Percentiles rank a stretch among this genome's conserved stretches.
Evolutionary conservation across 2,797 vertebrate genomes (phyloP).

Genomic region (Dallia pectoralis): DNA sequence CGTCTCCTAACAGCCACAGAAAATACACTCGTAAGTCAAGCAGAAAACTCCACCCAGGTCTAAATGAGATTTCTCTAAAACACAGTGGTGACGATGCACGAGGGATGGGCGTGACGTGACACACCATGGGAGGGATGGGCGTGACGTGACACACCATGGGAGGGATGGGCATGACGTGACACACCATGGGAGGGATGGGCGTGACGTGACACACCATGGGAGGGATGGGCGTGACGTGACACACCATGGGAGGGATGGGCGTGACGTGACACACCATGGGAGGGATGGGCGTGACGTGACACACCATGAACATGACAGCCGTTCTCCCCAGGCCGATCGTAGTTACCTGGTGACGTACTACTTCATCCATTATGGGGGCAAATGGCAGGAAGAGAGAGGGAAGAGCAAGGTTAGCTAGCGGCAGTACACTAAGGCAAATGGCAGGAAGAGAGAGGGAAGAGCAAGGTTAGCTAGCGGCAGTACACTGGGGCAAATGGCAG

Average conservation of each 20-base stretch:
- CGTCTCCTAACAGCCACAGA: not conserved
- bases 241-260: conserved; percentile 47
- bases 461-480: conserved; percentile 19
- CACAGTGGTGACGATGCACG: conserved; percentile 27
- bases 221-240: conserved; percentile 54
- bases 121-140: conserved; percentile 47
- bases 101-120: conserved; percentile 54
- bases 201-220: conserved; percentile 62
- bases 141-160: conserved; percentile 62
- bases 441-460: conserved; percentile 33
- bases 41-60: not conserved
- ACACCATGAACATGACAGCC: conserved; percentile 65
- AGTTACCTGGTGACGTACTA: conserved; percentile 59
- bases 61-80: not conserved
- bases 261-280: conserved; percentile 63
- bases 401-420: conserved; percentile 28
- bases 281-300: too few species aligned
- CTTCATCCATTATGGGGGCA: conserved; percentile 54
- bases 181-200: conserved; percentile 47
- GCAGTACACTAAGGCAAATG: conserved; percentile 20
- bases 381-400: conserved; percentile 29
- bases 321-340: conserved; percentile 60
- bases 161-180: conserved; percentile 54
- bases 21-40: not conserved
- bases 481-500: conserved; percentile 28